These are phyloP conservation scores for Orius laevigatus DNA, from an alignment of 1,140 invertebrate genomes.

Conservation along the genomic window DNA sequence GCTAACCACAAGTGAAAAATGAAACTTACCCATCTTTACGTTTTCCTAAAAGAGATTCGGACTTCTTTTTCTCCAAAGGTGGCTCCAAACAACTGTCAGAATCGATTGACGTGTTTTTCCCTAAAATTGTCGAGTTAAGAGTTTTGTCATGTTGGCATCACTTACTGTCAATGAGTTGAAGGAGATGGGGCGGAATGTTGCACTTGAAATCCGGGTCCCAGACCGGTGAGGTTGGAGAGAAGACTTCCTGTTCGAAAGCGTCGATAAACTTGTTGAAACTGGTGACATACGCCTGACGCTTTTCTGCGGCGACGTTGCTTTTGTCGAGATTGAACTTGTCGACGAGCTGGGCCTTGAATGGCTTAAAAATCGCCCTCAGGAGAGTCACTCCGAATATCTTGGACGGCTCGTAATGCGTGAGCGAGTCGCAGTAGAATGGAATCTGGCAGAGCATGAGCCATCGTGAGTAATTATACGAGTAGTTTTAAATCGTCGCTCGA, in stretches of 20 bases:
- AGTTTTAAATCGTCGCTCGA: constrained; percentile 54
- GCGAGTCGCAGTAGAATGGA: constrained; percentile 83
- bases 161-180: constrained; percentile 17
- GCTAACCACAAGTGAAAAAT: too few species aligned
- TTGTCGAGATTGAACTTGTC: constrained; percentile 77
- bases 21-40: too few species aligned
- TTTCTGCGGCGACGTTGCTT: constrained; percentile 78
- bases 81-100: too few species aligned
- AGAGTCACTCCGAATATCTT: constrained; percentile 77
- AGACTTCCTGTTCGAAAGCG: constrained; percentile 73
- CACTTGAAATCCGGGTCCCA: constrained; percentile 87
- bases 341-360: constrained; percentile 74
- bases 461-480: constrained; percentile 29
- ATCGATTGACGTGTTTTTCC: too few species aligned
- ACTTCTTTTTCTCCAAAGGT: too few species aligned
- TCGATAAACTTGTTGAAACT: constrained; percentile 65
- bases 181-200: constrained; percentile 46
- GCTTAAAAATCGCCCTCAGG: constrained; percentile 71
- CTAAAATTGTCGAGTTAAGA: too few species aligned
- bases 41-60: too few species aligned
- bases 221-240: constrained; percentile 70
- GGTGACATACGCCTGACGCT: constrained; percentile 45
- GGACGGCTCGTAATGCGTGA: constrained; percentile 77
- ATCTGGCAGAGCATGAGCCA: constrained; percentile 94
- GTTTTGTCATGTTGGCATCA: too few species aligned